phyloP scores from a whole-genome alignment of 2,113 vertebrate genomes.

The Mola mola region DNA sequence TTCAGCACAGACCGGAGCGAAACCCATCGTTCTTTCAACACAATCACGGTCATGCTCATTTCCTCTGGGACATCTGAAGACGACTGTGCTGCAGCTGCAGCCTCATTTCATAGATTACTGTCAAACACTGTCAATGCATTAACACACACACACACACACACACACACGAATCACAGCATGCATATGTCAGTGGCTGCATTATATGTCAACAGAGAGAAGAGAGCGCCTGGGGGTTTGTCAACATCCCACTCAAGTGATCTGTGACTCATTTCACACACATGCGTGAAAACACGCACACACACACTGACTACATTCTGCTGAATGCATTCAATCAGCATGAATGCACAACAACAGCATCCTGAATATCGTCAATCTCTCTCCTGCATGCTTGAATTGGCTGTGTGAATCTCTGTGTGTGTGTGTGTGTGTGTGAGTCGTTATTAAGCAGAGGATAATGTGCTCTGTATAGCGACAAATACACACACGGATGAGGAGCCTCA shows the following conservation, averaged over 20 bases:
- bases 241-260: slow-evolving; percentile 71
- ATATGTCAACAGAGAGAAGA: slow-evolving; percentile 57
- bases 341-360: slow-evolving; percentile 27
- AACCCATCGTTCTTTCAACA: too few species aligned
- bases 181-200: slow-evolving; percentile 64
- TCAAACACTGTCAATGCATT: slow-evolving; percentile 52
- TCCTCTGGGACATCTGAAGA: neutral
- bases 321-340: too few species aligned
- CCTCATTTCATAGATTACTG: slow-evolving; percentile 66
- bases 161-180: slow-evolving; percentile 28
- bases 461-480: slow-evolving; percentile 27
- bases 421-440: slow-evolving; percentile 24
- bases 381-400: slow-evolving; percentile 6
- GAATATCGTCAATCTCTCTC: slow-evolving; percentile 26
- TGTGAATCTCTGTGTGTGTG: slow-evolving; percentile 12
- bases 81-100: slow-evolving; percentile 58
- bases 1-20: too few species aligned
- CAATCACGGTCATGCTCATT: too few species aligned
- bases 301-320: too few species aligned
- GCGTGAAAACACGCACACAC: slow-evolving; percentile 27
- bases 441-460: slow-evolving; percentile 33
- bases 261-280: slow-evolving; percentile 52
- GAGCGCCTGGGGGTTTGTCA: slow-evolving; percentile 62
- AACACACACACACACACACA: slow-evolving; percentile 17
- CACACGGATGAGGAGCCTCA: too few species aligned